These are phyloP conservation scores for Scaptomyza reducta DNA, from an alignment of 2,888 invertebrate species.

Conservation along the genomic window DNA sequence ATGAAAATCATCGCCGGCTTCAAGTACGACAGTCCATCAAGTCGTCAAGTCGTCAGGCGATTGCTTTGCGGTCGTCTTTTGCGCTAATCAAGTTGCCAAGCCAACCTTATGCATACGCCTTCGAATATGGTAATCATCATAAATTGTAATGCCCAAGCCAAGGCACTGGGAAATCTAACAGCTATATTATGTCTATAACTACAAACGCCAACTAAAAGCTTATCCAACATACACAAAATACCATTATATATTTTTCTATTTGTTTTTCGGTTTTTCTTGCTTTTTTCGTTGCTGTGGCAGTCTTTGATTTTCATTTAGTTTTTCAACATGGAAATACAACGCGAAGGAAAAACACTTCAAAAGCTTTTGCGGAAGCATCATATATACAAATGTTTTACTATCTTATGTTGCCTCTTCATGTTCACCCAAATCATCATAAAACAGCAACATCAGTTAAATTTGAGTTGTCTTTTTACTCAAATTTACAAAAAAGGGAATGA, in stretches of 20 bases:
- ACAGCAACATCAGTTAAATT: conserved; percentile 7
- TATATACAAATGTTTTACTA: conserved; percentile 20
- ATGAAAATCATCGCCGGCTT: conserved; percentile 54
- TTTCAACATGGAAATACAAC: conserved; percentile 33
- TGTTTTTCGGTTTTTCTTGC: conserved; percentile 3
- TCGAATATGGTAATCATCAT: conserved; percentile 69
- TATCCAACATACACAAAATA: conserved; percentile 24
- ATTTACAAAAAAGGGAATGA: conserved; percentile 1
- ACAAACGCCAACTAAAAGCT: conserved; percentile 22
- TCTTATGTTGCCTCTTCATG: conserved; percentile 36
- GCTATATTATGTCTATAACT: conserved; percentile 36
- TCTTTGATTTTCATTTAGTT: conserved; percentile 31
- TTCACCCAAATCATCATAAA: conserved; percentile 30
- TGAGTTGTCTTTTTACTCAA: conserved; percentile 20
- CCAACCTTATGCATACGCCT: conserved; percentile 25
- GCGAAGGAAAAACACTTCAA: conserved; percentile 16
- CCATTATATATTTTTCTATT: conserved; percentile 3
- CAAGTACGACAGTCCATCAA: conserved; percentile 15
- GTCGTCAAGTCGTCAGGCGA: conserved; percentile 24
- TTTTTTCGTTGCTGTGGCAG: neutral
- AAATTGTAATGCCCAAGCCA: conserved; percentile 66
- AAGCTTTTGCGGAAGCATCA: conserved; percentile 44
- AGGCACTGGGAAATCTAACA: conserved; percentile 47
- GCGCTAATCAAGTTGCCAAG: conserved; percentile 63
- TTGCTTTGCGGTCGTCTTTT: conserved; percentile 42